Base-by-base conservation (phyloP, 2,113 vertebrate species). In the Grammomys surdaster region DNA sequence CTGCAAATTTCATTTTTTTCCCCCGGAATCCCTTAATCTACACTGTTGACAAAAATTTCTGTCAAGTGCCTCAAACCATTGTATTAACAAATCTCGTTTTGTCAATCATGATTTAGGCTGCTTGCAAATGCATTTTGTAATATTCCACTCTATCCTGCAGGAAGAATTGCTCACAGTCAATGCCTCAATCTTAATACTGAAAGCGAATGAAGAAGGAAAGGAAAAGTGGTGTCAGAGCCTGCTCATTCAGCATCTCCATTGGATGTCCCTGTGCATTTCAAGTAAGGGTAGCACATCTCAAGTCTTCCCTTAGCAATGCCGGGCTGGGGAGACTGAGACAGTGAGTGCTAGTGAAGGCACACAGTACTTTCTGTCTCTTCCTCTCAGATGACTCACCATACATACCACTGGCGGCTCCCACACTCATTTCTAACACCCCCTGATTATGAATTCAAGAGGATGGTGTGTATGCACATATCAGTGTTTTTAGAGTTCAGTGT, bases 1-100 rank as follows among this genome's bases (percentile, higher is more conserved):
- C 98, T 98, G 98, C 97, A 98, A 98, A 98, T 98, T 98, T 98
- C 97, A 97, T 98, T 97, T 97, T 94, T 97, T 11, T 4, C 16
- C 81, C 46, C 56, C 22, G 93, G 96, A 98, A 98, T 98, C 98
- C 97, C 90, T 98, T 98, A 98, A 98, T 98, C 98, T 98, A 97
- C 69, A 98, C 95, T 97, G 98, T 98, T 98, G 98, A 98, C 98
- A 98, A 98, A 98, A 98, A 98, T 95, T 98, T 98, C 98, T 98
- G 98, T 98, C 98, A 98, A 98, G 97, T 96, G 97, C 97, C 97
- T 98, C 96, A 97, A 98, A 98, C 93, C 92, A 98, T 97, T 98
- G 98, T 98, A 98, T 98, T 98, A 98, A 98, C 98, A 98, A 98
- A 98, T 98, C 98, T 98, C 54, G 81, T 98, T 98, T 98, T 98